Base-by-base conservation (phyloP, 2,888 invertebrate genomes). In the Ophonus ardosiacus region DNA sequence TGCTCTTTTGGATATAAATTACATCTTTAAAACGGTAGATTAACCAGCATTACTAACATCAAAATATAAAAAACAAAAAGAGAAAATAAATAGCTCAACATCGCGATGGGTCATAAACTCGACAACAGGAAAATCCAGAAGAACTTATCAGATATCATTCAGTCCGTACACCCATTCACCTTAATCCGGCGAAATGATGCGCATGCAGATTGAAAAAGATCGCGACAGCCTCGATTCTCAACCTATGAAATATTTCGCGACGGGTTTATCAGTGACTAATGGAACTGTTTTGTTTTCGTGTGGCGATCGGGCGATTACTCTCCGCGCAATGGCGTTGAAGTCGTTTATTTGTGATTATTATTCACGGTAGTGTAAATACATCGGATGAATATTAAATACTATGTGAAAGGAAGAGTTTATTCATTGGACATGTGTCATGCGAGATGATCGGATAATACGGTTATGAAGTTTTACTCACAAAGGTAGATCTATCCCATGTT, bases 141-240 rank as follows among this genome's bases (percentile, higher is more conserved):
- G 24, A 63, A 63, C 63, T 63, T 63, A 63, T 63, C 68, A 68
- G 40, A 68, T 68, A 40, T n/a, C 21, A 65, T 21, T 24, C 18
- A 4, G 31, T 18, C 10, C 65, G 31, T 59, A 8, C 79, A 59
- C 8, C 56, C 31, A 79, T 61, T 79, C 79, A 79, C 79, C 79
- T 79, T 79, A 79, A 79, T 79, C 79, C 38, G 57, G 38, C n/a
- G 59, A 79, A 61, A 79, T 57, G 79, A 79, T 79, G 79, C 31
- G 59, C 15, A 79, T 79, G 79, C 79, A 79, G 79, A 79, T 79
- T 79, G 79, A 79, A 79, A 79, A 79, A 40, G 61, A 78, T 57
- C 78, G 56, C 56, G 59, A 43, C 38, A 57, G 68, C 0, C 68
- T 40, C 68, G 68, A 68, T 68, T 43, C 18, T 8, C 71, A 18